Evolutionary conservation across 2,797 vertebrate species (phyloP), one percentile per base, ranked within the genome.

Genomic region (Coranthus polyacanthus): DNA sequence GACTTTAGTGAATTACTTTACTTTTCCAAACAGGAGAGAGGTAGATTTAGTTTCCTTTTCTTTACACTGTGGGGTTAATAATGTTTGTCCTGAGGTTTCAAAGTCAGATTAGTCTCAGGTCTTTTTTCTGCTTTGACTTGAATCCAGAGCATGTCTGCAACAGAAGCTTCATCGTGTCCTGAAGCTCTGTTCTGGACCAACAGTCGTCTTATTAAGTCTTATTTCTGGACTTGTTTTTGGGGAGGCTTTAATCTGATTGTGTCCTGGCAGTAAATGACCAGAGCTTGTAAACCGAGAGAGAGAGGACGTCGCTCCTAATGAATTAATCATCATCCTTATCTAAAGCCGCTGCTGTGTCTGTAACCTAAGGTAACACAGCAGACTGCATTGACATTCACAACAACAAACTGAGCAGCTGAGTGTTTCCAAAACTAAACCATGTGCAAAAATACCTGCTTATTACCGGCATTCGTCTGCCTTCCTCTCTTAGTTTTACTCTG

Each of bases 241-340:
- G 2, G 20, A 5, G 15, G 26, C 13, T 62, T 61, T 58, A 42
- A 53, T 64, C 18, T 58, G 21, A 32, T 60, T 67, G 49, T 6
- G 10, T 24, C 36, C n/a, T 18, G 26, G 56, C 43, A 54, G 24
- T 18, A 15, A 69, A 57, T 38, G 37, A 38, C 21, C 1, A 20
- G 29, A 29, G 13, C 16, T 24, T 53, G 81, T 76, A 77, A 82
- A 45, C 68, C 52, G 72, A 85, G 70, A 56, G 29, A 8, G 71
- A 75, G 71, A 67, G 52, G 50, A 39, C 55, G 21, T 43, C n/a
- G 0, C 59, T 62, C 10, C 39, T 79, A 44, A 88, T 89, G 54
- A 83, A 91, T 91, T 79, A 89, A 74, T 70, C 74, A 90, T 68
- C 1, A 39, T 17, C 53, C 29, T 85, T 63, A 73, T 82, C 61